Conservation (phyloP, 2,888 invertebrate species). For the Bhutanitis thaidina region DNA sequence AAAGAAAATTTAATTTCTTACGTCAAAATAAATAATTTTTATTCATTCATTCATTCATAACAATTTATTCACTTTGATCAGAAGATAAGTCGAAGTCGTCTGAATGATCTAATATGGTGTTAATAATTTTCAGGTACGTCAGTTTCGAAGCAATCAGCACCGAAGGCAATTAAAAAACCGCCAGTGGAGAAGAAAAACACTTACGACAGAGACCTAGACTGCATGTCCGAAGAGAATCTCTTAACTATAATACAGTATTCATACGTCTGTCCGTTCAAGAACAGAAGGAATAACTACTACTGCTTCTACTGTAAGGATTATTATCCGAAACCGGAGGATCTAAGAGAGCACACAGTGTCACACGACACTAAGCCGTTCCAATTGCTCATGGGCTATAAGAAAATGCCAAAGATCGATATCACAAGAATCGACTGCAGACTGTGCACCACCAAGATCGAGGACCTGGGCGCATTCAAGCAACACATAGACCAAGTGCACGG, state of each 20-base stretch:
- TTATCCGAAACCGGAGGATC: conserved; percentile 64
- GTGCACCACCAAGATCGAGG: conserved; percentile 56
- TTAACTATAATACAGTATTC: conserved; percentile 67
- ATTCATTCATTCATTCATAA: too few species aligned
- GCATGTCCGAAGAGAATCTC: conserved; percentile 69
- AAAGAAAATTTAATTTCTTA: too few species aligned
- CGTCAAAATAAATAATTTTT: too few species aligned
- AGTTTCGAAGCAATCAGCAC: conserved; percentile 25
- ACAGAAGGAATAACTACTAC: conserved; percentile 65
- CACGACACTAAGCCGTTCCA: conserved; percentile 71
- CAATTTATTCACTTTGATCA: too few species aligned
- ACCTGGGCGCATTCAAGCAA: conserved; percentile 55
- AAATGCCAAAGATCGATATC: conserved; percentile 69
- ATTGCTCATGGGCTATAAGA: conserved; percentile 63
- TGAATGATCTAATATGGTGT: not conserved
- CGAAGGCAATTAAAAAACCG: conserved; percentile 41
- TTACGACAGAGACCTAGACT: conserved; percentile 62
- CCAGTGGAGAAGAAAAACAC: conserved; percentile 58
- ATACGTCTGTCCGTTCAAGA: conserved; percentile 68
- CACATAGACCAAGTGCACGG: conserved; percentile 61
- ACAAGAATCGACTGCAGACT: conserved; percentile 64
- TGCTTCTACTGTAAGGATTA: conserved; percentile 73
- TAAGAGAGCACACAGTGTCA: conserved; percentile 59
- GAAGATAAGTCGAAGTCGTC: too few species aligned
- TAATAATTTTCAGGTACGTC: conserved; percentile 10